Evolutionary conservation across 1,140 invertebrate genomes (phyloP), one percentile per base, ranked within the genome.

Genomic region (Drosophila sucinea): DNA sequence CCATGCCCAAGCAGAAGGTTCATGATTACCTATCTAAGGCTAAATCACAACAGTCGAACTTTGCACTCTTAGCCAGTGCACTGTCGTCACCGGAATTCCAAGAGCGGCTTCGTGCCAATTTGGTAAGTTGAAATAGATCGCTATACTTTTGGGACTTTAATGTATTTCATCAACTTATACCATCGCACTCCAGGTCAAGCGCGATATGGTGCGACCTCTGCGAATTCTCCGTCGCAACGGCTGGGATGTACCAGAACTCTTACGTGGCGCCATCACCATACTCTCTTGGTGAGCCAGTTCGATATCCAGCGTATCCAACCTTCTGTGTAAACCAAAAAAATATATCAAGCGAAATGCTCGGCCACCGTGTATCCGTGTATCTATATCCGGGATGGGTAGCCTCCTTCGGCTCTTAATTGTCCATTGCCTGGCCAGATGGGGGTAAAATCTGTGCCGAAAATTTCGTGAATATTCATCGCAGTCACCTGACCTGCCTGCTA

Each of bases 161-260:
- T 30, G 4, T 5, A 6, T 60, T 32, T 8, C 8, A 10, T 54
- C 10, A 64, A 30, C 44, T 41, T n/a, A 17, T 30, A 0, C 27
- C 17, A 3, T 17, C 67, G 30, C 23, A 10, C 76, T 1, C 10
- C 10, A 86, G 83, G n/a, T 67, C 29, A 77, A 89, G 41, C 67
- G 58, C 55, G 84, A 86, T 30, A 54, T 69, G 33, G 27, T 47
- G 11, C 68, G 66, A 33, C 67, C 84, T 0, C 17, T 86, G 73
- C 57, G 40, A 3, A 61, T 57, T 2, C 73, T 86, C 10, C 72
- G 76, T n/a, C 73, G 60, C 17, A 60, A 86, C 44, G 83, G 83
- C 38, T 86, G 83, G 83, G 67, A 86, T 57, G 17, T 86, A 32
- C 65, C 55, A 1, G 67, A 68, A 47, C 44, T 86, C 7, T 67